Percentiles rank a stretch among this genome's conserved stretches.
phyloP scores from a whole-genome alignment of 2,797 vertebrate genomes.

The Lagorchestes hirsutus region DNA sequence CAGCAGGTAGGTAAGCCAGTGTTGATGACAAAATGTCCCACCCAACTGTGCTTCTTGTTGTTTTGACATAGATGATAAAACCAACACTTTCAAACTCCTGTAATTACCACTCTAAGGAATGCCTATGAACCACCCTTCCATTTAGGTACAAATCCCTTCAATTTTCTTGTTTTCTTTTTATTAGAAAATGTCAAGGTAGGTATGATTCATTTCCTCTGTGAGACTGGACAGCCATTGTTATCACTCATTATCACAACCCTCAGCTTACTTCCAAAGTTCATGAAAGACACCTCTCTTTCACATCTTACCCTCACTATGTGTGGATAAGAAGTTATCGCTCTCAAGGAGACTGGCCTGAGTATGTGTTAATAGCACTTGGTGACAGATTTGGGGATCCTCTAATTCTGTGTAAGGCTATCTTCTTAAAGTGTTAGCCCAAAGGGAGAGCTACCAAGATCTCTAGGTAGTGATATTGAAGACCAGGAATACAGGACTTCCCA shows the following conservation, averaged over 20 bases:
- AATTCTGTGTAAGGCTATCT: neutral
- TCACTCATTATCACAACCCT: neutral
- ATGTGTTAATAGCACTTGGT: neutral
- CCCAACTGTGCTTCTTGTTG: neutral
- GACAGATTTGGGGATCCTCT: neutral
- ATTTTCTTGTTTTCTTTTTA: neutral
- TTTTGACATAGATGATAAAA: neutral
- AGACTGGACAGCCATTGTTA: neutral
- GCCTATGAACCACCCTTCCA: neutral
- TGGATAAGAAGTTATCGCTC: neutral
- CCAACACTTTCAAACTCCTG: neutral
- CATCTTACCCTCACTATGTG: neutral
- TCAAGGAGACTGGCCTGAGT: neutral
- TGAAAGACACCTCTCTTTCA: neutral
- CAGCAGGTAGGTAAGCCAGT: neutral
- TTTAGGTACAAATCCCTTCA: neutral
- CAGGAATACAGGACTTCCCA: neutral
- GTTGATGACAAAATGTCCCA: neutral
- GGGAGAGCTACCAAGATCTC: neutral
- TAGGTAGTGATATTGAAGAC: neutral
- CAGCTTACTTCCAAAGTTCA: neutral
- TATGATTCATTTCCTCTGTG: neutral
- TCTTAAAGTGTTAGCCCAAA: constrained; percentile 31
- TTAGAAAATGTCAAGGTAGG: neutral
- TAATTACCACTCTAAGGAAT: neutral